Evolutionary conservation across 2,797 vertebrate genomes (phyloP), one percentile per base, ranked within the genome.

Genomic region (Lemur catta): DNA sequence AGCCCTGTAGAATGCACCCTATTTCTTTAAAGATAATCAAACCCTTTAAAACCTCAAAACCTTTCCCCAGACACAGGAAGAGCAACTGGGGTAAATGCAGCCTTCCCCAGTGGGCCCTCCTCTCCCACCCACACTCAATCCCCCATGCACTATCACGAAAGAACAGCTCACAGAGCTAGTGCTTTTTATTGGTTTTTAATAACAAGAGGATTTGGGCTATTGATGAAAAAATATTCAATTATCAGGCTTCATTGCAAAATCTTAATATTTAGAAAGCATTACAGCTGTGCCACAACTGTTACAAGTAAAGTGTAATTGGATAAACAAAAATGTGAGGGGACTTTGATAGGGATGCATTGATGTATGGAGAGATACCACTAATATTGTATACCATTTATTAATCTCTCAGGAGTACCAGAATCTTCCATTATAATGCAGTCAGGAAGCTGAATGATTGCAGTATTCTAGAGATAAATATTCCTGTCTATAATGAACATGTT

Each of bases 31-130:
- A 97, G 96, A 94, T 97, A 97, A 97, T 92, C 96, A 95, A 97
- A 74, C 93, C 95, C 69, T 96, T 97, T 96, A 78, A 98, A 97
- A 97, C 96, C 96, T 97, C 97, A 98, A 97, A 97, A 95, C 95
- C 96, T 97, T 97, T 92, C 96, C 96, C 91, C 97, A 97, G 97
- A 98, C 96, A 97, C 97, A 97, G 97, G 97, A 97, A 98, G 96
- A 97, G 86, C 96, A 97, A 96, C 89, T 91, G 89, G 96, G 96
- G 94, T 98, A 95, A 97, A 95, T 28, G 89, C 79, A 87, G 90
- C 93, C 65, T 86, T 61, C 80, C 72, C 63, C 79, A 86, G 22
- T 7, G 22, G 87, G 91, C 84, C 84, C 52, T 92, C 88, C 88
- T 80, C 75, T 85, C 71, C 41, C 72, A 72, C 96, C 92, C 91